phyloP scores from a whole-genome alignment of 2,888 invertebrate species.

The Danaus chrysippus region DNA sequence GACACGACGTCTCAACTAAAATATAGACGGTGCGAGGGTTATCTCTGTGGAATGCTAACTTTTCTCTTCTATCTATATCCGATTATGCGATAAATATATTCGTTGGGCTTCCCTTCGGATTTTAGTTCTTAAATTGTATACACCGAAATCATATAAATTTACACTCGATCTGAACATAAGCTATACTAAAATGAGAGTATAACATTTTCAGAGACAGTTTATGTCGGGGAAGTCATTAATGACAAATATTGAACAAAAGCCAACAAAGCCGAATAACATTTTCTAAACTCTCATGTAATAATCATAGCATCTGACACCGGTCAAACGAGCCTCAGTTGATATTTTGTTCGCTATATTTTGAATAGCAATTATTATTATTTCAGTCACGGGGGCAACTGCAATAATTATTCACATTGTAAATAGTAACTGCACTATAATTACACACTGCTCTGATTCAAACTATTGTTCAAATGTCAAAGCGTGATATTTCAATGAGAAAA shows the following conservation, averaged over 20 bases:
- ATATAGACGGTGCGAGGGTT: slow-evolving; percentile 40
- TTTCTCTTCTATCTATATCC: slow-evolving; percentile 39
- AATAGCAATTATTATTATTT: slow-evolving; percentile 61
- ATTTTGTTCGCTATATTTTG: slow-evolving; percentile 50
- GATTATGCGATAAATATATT: slow-evolving; percentile 32
- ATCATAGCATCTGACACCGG: not conserved
- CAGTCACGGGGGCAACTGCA: slow-evolving; percentile 61
- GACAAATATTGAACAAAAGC: not conserved
- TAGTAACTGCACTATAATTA: slow-evolving; percentile 68
- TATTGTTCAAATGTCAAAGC: slow-evolving; percentile 70
- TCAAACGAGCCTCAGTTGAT: slow-evolving; percentile 28
- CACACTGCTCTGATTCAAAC: slow-evolving; percentile 60
- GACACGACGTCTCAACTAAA: slow-evolving; percentile 51
- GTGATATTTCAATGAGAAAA: slow-evolving; percentile 38
- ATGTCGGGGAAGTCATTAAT: not conserved
- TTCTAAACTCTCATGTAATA: not conserved
- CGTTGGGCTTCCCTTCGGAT: slow-evolving; percentile 26
- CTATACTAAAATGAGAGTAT: too few relatives aligned
- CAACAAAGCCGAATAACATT: not conserved
- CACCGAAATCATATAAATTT: not conserved
- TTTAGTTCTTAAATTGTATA: slow-evolving; percentile 20
- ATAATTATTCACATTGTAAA: slow-evolving; percentile 75
- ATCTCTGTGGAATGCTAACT: slow-evolving; percentile 41
- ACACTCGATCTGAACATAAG: not conserved
- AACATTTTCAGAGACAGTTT: too few relatives aligned